A percentile compares a stretch with the other conserved stretches of the same genome.
phyloP scores from a whole-genome alignment of 2,797 vertebrate species.

The Capromys pilorides region DNA sequence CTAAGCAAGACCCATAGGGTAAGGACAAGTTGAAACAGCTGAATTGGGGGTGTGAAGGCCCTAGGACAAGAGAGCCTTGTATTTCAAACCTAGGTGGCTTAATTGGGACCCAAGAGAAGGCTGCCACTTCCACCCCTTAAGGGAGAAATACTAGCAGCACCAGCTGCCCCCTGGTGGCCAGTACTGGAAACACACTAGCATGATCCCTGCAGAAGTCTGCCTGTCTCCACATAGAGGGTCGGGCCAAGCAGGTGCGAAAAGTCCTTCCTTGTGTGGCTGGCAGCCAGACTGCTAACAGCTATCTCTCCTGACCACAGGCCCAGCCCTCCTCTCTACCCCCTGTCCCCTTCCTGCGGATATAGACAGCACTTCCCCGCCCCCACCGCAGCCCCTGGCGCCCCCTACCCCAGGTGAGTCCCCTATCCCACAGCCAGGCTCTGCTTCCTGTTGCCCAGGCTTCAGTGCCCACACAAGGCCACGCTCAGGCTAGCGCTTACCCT shows the following conservation, averaged over 20 bases:
- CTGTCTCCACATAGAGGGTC: background rate
- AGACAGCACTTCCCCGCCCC: slow-evolving; percentile 95
- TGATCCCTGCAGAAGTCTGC: background rate
- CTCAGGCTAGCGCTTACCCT: slow-evolving; percentile 71
- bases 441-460: slow-evolving; percentile 86
- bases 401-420: slow-evolving; percentile 97
- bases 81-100: background rate
- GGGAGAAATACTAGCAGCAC: background rate
- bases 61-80: background rate
- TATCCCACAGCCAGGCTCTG: slow-evolving; percentile 76
- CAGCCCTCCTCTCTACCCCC: slow-evolving; percentile 97
- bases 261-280: slow-evolving; percentile 49
- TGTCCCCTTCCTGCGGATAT: slow-evolving; percentile 97
- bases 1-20: background rate
- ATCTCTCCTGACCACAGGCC: slow-evolving; percentile 94
- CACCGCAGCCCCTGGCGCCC: slow-evolving; percentile 93
- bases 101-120: background rate
- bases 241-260: background rate
- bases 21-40: background rate
- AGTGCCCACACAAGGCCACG: slow-evolving; percentile 71
- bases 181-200: background rate
- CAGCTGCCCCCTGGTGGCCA: slow-evolving; percentile 69
- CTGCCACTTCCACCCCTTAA: background rate
- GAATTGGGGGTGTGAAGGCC: background rate
- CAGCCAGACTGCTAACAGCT: slow-evolving; percentile 81